Conservation (phyloP, 2,113 vertebrate species). For the Brienomyrus brachyistius region DNA sequence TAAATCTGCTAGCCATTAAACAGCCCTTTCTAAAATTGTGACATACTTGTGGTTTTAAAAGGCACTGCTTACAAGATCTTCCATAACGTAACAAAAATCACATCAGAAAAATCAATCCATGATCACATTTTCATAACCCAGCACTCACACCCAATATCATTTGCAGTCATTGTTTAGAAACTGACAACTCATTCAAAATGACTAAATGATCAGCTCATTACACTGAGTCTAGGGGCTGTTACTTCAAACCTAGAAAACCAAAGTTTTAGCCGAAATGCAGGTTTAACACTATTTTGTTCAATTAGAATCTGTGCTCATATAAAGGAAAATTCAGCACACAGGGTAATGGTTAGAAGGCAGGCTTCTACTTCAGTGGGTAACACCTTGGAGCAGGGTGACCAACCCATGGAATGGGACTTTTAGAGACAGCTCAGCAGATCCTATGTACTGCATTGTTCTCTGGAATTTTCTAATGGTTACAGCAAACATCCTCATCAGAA, state of each 20-base stretch:
- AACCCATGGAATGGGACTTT: background rate
- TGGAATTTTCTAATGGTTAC: background rate
- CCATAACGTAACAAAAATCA: background rate
- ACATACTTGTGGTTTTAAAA: constrained; percentile 19
- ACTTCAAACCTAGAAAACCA: background rate
- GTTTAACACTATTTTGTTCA: background rate
- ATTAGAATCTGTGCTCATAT: background rate
- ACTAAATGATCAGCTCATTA: background rate
- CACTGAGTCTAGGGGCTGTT: background rate
- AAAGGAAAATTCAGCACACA: background rate
- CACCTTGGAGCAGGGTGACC: background rate
- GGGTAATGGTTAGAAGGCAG: background rate
- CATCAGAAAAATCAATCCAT: background rate
- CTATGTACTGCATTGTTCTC: background rate
- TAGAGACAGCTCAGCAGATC: background rate
- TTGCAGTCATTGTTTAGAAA: background rate
- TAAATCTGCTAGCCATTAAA: constrained; percentile 5
- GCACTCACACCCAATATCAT: background rate
- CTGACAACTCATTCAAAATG: background rate
- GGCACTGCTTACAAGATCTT: constrained; percentile 16
- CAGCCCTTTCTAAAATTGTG: constrained; percentile 19
- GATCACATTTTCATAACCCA: background rate
- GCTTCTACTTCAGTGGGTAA: background rate
- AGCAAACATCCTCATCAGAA: background rate
- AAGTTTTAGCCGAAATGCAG: background rate